These are phyloP conservation scores for Pristis pectinata DNA, from an alignment of 2,797 vertebrate species.

Conservation along the genomic window DNA sequence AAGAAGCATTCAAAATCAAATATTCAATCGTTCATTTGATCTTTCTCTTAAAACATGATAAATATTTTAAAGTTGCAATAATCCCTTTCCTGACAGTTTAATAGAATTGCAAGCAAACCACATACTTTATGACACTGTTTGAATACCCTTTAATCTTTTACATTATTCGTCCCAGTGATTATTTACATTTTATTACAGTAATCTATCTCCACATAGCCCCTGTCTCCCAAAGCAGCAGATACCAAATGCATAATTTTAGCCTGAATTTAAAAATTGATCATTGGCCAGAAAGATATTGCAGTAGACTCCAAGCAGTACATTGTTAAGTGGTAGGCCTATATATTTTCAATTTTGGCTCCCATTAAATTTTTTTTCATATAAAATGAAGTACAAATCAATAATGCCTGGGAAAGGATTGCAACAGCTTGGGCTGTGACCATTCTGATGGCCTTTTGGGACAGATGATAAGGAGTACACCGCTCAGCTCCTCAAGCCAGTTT, in stretches of 20 bases:
- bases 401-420: background rate
- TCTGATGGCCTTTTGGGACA: background rate
- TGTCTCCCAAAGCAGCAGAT: background rate
- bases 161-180: background rate
- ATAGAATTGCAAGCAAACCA: slow-evolving; percentile 23
- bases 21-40: slow-evolving; percentile 19
- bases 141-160: background rate
- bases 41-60: slow-evolving; percentile 24
- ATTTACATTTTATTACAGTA: slow-evolving; percentile 25
- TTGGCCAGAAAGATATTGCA: background rate
- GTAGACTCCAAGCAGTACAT: background rate
- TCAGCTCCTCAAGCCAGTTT: background rate
- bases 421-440: background rate
- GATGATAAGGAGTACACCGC: too few relatives aligned
- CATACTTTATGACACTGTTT: background rate
- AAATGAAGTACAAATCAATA: background rate
- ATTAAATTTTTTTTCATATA: background rate
- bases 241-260: background rate
- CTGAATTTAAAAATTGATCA: background rate
- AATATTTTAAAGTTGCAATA: slow-evolving; percentile 26
- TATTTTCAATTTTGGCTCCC: background rate
- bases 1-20: slow-evolving; percentile 1
- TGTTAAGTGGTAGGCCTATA: background rate
- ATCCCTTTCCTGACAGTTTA: background rate
- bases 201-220: background rate